Evolutionary conservation across 2,797 vertebrate species (phyloP), one percentile per base, ranked within the genome.

Genomic region (Miichthys miiuy): DNA sequence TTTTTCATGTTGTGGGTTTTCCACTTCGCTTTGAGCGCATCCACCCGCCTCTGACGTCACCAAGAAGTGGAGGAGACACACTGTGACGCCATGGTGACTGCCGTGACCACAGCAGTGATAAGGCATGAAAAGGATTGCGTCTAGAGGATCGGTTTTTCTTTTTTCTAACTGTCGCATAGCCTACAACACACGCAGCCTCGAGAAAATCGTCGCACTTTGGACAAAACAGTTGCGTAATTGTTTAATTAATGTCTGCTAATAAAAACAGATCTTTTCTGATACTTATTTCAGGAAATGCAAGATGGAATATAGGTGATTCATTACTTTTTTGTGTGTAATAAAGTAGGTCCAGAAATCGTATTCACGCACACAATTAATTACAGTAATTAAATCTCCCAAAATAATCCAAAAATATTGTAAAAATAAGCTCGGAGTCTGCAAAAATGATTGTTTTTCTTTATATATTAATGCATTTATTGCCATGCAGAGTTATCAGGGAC

Each of bases 11-110:
- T 48, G 87, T 89, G 92, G 93, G 87, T 91, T 92, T 94, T 94
- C 89, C 89, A 91, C 88, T 92, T 93, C 6, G 91, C 92, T 93
- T 71, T 89, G 79, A 94, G 92, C 92, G 50, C 89, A 60, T 88
- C 88, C 86, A 61, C 75, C 80, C 79, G 30, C 80, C 80, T 90
- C 85, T 92, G 86, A 91, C 93, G 90, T 95, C 93, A 95, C 85
- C 74, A 48, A 52, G 42, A 69, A 67, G 54, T 75, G 12, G 48
- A 81, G 84, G 75, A 83, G 73, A 92, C 91, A 92, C 88, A 51
- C 74, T 73, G 74, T 95, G 91, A 94, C 93, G 93, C 94, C 91
- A 95, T 58, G 69, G 56, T 63, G 84, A 74, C 75, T 81, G 81
- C 62, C 75, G 58, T 23, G 91, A 90, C 78, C 78, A 62, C 60